phyloP scores from a whole-genome alignment of 2,113 vertebrate species.

The Neoarius graeffei region DNA sequence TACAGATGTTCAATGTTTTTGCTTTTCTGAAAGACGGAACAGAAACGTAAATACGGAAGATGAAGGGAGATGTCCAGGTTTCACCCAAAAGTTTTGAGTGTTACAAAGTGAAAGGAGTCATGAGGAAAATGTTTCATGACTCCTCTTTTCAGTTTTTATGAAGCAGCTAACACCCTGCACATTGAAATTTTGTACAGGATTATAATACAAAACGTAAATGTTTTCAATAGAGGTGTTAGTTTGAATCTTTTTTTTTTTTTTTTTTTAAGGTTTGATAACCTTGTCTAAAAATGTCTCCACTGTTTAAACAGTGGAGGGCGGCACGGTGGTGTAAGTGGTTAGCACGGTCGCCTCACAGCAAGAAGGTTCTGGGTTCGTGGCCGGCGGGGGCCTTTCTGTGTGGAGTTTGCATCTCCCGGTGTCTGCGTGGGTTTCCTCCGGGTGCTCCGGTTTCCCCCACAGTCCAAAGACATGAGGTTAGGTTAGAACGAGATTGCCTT shows the following conservation, averaged over 20 bases:
- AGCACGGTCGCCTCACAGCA: too few relatives aligned
- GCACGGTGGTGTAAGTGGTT: too few relatives aligned
- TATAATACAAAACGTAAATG: not conserved
- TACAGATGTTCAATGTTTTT: not conserved
- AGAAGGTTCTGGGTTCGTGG: too few relatives aligned
- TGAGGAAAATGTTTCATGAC: not conserved
- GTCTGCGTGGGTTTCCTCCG: too few relatives aligned
- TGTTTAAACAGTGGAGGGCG: not conserved
- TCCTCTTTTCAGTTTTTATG: not conserved
- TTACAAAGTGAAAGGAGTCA: not conserved
- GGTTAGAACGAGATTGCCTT: too few relatives aligned
- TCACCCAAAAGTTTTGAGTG: not conserved
- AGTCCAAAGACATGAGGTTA: too few relatives aligned
- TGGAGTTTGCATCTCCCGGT: too few relatives aligned
- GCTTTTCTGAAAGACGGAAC: not conserved
- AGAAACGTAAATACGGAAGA: not conserved
- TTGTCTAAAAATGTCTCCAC: not conserved
- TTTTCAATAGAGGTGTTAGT: not conserved
- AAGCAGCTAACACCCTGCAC: not conserved
- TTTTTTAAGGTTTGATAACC: not conserved
- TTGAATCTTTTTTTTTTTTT: not conserved
- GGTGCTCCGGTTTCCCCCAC: too few relatives aligned
- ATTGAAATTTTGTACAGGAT: not conserved
- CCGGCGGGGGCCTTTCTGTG: too few relatives aligned
- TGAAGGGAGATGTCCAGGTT: not conserved